Evolutionary conservation across 2,888 invertebrate genomes (phyloP).

Genomic region (Thymelicus lineola): DNA sequence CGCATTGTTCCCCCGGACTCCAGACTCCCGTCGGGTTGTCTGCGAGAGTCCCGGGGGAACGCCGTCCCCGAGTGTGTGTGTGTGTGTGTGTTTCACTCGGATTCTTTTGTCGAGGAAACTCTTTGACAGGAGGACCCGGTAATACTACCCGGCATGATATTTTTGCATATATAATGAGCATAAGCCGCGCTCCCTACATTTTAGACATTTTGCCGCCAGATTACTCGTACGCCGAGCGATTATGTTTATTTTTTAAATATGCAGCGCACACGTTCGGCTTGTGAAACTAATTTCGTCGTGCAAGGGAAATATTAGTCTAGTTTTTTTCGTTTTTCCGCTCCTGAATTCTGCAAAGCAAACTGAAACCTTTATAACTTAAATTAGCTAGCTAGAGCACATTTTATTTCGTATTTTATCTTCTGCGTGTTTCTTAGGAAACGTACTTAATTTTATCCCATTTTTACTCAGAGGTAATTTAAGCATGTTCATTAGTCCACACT

Average conservation of each 20-base stretch:
- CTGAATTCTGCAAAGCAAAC: slow-evolving; percentile 18
- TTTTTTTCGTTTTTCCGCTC: slow-evolving; percentile 20
- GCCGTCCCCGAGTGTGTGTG: slow-evolving; percentile 35
- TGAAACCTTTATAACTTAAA: slow-evolving; percentile 16
- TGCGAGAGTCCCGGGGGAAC: slow-evolving; percentile 35
- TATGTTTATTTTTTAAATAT: slow-evolving; percentile 39
- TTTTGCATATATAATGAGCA: slow-evolving; percentile 36
- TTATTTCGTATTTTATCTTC: not conserved
- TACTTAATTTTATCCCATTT: too few species aligned
- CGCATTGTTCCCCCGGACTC: slow-evolving; percentile 17
- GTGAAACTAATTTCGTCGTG: slow-evolving; percentile 34
- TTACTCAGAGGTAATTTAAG: too few species aligned
- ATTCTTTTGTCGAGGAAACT: slow-evolving; percentile 35
- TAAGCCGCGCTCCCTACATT: slow-evolving; percentile 17
- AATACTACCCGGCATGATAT: slow-evolving; percentile 30
- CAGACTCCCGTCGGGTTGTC: slow-evolving; percentile 11
- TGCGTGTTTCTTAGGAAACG: too few species aligned
- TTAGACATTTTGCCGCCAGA: slow-evolving; percentile 17
- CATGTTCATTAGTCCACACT: too few species aligned
- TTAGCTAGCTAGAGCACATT: not conserved
- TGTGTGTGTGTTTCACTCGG: slow-evolving; percentile 38
- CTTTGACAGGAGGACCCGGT: slow-evolving; percentile 34
- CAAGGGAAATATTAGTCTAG: slow-evolving; percentile 18
- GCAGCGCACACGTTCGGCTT: slow-evolving; percentile 32
- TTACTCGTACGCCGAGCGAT: slow-evolving; percentile 27